phyloP scores from a whole-genome alignment of 2,113 vertebrate genomes.

The Osmerus eperlanus region DNA sequence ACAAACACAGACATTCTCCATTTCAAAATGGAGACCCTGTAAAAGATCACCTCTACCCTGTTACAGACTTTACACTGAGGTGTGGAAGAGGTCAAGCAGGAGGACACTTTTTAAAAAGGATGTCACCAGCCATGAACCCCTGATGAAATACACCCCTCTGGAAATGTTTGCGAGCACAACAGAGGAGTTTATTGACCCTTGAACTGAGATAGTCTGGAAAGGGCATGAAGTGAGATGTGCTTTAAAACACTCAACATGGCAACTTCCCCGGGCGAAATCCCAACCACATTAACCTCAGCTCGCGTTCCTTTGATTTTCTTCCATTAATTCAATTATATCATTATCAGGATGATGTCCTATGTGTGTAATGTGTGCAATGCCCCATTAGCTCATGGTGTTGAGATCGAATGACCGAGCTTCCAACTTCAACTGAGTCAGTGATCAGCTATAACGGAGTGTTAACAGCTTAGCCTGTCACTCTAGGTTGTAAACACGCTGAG shows the following conservation, averaged over 20 bases:
- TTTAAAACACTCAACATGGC: conserved; percentile 34
- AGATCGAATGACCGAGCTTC: conserved; percentile 22
- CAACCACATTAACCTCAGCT: conserved; percentile 21
- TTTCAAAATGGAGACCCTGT: conserved; percentile 36
- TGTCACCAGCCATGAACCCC: background rate
- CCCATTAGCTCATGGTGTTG: conserved; percentile 39
- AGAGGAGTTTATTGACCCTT: too few species aligned
- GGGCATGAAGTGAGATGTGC: conserved; percentile 35
- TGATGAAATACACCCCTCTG: too few species aligned
- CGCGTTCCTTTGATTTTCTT: conserved; percentile 34
- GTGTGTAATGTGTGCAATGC: conserved; percentile 39
- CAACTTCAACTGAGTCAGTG: conserved; percentile 11
- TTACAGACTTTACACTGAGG: conserved; percentile 30
- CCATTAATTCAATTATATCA: conserved; percentile 56
- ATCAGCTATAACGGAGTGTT: conserved; percentile 29
- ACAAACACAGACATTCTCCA: conserved; percentile 32
- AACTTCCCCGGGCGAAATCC: conserved; percentile 40
- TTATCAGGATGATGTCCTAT: conserved; percentile 39
- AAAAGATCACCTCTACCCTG: conserved; percentile 32
- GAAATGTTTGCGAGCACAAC: too few species aligned
- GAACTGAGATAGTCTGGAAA: too few species aligned
- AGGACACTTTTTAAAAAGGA: background rate
- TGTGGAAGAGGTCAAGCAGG: conserved; percentile 40
- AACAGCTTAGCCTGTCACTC: conserved; percentile 17
- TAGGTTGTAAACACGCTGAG: conserved; percentile 3